Percentiles rank a stretch among this genome's conserved stretches.
phyloP scores from a whole-genome alignment of 2,797 vertebrate species.

The Otus scops region DNA sequence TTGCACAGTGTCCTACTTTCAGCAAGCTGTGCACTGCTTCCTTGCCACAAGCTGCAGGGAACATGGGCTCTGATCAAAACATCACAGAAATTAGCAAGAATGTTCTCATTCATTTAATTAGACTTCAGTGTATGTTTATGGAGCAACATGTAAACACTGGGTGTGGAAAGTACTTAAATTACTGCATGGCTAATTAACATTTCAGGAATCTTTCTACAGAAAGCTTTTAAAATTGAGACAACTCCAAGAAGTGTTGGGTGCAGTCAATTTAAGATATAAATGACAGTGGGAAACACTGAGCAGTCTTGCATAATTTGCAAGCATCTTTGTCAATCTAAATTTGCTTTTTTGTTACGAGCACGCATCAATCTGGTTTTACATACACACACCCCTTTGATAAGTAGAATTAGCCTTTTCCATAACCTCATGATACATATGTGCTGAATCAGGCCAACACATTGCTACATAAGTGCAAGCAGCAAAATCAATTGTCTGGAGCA shows the following conservation, averaged over 20 bases:
- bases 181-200: neutral
- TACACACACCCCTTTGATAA: neutral
- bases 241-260: neutral
- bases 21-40: neutral
- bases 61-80: rapidly evolving
- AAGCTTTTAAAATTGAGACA: neutral
- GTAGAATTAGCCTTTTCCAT: neutral
- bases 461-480: constrained; percentile 34
- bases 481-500: constrained; percentile 69
- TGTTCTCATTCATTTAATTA: neutral
- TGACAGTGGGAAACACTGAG: neutral
- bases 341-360: neutral
- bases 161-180: neutral
- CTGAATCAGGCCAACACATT: constrained; percentile 49
- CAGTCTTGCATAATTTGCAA: neutral
- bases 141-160: neutral
- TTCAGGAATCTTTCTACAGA: neutral
- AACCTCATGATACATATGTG: neutral
- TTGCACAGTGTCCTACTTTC: neutral
- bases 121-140: neutral
- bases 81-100: neutral
- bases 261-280: neutral
- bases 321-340: neutral
- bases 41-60: neutral
- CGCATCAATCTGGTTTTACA: neutral